Evolutionary conservation across 2,113 vertebrate species (phyloP).

Genomic region (Athene cunicularia): DNA sequence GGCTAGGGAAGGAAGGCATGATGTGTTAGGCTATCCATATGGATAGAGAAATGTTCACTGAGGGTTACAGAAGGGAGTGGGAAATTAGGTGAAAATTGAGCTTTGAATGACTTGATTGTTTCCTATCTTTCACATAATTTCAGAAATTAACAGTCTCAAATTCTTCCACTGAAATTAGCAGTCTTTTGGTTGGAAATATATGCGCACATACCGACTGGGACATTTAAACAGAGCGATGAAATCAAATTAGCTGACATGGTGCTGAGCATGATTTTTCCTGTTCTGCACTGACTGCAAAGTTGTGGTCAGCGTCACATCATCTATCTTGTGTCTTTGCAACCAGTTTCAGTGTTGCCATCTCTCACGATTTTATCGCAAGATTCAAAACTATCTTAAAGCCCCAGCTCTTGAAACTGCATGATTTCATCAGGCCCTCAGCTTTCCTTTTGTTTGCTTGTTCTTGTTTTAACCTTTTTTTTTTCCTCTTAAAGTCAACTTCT

Average conservation of each 20-base stretch:
- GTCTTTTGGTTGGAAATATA: neutral
- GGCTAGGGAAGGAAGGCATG: neutral
- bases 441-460: slow-evolving; percentile 9
- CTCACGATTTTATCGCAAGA: slow-evolving; percentile 38
- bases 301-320: slow-evolving; percentile 41
- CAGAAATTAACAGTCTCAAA: neutral
- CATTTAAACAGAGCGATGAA: neutral
- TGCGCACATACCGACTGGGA: neutral
- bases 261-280: slow-evolving; percentile 56
- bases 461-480: neutral
- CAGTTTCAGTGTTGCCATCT: slow-evolving; percentile 47
- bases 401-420: slow-evolving; percentile 22
- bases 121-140: neutral
- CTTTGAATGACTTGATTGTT: neutral
- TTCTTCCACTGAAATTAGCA: neutral
- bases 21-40: neutral
- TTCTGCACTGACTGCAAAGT: slow-evolving; percentile 46
- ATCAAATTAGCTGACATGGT: slow-evolving; percentile 53
- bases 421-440: slow-evolving; percentile 11
- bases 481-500: neutral
- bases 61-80: neutral
- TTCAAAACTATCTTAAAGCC: slow-evolving; percentile 44
- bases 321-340: slow-evolving; percentile 36
- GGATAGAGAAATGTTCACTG: neutral
- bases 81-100: neutral